Base-by-base conservation (phyloP, 2,113 vertebrate genomes). In the Strix uralensis region DNA sequence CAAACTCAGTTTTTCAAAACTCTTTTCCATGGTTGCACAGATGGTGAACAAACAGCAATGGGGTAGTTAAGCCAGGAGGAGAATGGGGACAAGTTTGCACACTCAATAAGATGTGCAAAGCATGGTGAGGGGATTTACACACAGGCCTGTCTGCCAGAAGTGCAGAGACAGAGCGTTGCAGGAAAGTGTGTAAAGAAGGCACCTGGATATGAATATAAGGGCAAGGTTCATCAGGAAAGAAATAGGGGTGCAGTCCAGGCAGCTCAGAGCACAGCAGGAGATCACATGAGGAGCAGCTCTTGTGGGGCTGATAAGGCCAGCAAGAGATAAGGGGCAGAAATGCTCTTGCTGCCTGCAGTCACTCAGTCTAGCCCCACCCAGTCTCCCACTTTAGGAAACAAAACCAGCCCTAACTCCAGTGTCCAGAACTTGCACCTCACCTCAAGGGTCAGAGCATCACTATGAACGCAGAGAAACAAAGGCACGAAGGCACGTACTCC, bases 311-410 rank as follows among this genome's bases (percentile, higher is more conserved):
- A 34, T 90, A 84, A 66, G 32, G 38, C 12, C 65, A 75, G 52
- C 12, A 27, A 49, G 66, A 85, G 91, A 85, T 38, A 82, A 90
- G 66, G 15, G 11, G 17, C 27, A 82, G 42, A 46, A 34, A 6
- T 23, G 32, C 19, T 77, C 52, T 66, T 30, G 75, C 16, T 81
- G 81, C 73, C 72, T 67, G 40, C 7, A 23, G 46, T 59, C 27
- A 5, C 77, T 75, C 61, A 6, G 3, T 12, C 75, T 26, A 79
- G 4, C 38, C 40, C n/a, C 52, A 38, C 18, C 5, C 0, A 0
- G 79, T n/a, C 57, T 54, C 66, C 67, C 25, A 57, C 62, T 7
- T 15, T 6, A 73, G n/a, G 51, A 80, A 92, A 51, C 16, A 59
- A 91, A 62, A 30, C 15, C n/a, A 23, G 32, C 40, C 65, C 15